phyloP scores from a whole-genome alignment of 2,888 invertebrate species.

The Sympetrum striolatum region DNA sequence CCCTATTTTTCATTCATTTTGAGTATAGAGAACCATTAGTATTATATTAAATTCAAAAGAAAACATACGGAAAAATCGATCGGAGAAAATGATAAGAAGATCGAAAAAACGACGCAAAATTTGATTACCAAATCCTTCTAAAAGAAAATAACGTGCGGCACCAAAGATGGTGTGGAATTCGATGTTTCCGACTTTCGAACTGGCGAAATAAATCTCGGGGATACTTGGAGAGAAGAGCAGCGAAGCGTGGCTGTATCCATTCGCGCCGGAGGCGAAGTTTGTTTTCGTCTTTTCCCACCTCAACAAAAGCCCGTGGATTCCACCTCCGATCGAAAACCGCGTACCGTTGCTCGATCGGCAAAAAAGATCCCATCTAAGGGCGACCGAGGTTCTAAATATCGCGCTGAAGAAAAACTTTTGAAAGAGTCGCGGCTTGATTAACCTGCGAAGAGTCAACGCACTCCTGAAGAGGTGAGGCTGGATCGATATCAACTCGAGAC shows the following conservation, averaged over 20 bases:
- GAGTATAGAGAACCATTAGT: no score
- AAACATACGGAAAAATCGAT: no score
- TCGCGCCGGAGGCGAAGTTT: neutral
- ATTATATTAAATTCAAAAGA: no score
- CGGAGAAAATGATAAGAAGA: no score
- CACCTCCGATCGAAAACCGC: neutral
- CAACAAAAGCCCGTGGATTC: neutral
- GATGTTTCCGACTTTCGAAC: no score
- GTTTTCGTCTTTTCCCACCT: neutral
- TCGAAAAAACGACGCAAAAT: no score
- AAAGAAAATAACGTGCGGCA: no score
- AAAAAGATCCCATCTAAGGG: neutral
- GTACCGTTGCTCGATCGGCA: constrained; percentile 27
- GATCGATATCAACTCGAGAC: no score
- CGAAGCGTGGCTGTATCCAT: neutral
- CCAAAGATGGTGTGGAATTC: no score
- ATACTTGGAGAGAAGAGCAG: neutral
- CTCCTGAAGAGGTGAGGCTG: neutral
- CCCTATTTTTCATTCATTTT: no score
- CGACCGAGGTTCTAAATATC: neutral
- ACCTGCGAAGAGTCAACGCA: constrained; percentile 15
- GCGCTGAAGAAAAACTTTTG: neutral
- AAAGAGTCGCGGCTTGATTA: neutral
- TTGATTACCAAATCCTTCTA: no score
- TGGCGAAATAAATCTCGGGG: no score